Conservation (phyloP, 2,888 invertebrate species). For the Brachypterus glaber region DNA sequence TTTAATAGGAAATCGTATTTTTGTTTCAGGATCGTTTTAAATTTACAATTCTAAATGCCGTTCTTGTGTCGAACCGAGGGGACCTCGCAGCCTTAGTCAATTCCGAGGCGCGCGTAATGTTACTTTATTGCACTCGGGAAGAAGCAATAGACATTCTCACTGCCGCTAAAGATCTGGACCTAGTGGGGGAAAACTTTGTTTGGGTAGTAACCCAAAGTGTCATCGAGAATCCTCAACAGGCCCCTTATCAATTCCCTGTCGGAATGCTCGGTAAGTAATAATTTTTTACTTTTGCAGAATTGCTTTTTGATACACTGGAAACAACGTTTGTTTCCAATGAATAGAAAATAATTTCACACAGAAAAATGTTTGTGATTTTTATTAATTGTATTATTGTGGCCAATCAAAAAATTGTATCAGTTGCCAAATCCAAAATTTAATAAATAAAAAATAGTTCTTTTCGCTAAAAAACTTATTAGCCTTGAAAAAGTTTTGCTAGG, state of each 20-base stretch:
- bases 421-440: too few species aligned
- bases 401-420: too few species aligned
- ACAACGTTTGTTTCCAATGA: too few species aligned
- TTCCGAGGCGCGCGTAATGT: conserved; percentile 86
- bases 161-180: conserved; percentile 63
- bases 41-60: conserved; percentile 79
- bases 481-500: too few species aligned
- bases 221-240: conserved; percentile 70
- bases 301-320: too few species aligned
- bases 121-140: conserved; percentile 81
- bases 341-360: too few species aligned
- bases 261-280: conserved; percentile 74
- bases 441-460: too few species aligned
- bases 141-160: conserved; percentile 77
- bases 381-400: too few species aligned
- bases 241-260: conserved; percentile 71
- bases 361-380: too few species aligned
- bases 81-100: conserved; percentile 76
- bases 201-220: conserved; percentile 96
- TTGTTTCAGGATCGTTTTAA: conserved; percentile 52
- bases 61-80: conserved; percentile 66
- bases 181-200: conserved; percentile 86
- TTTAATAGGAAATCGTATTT: too few species aligned
- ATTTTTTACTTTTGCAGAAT: conserved; percentile 4
- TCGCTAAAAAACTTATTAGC: too few species aligned